Conservation (phyloP, 35 echinoderm and acorn worm species). For the Apostichopus japonicus region DNA sequence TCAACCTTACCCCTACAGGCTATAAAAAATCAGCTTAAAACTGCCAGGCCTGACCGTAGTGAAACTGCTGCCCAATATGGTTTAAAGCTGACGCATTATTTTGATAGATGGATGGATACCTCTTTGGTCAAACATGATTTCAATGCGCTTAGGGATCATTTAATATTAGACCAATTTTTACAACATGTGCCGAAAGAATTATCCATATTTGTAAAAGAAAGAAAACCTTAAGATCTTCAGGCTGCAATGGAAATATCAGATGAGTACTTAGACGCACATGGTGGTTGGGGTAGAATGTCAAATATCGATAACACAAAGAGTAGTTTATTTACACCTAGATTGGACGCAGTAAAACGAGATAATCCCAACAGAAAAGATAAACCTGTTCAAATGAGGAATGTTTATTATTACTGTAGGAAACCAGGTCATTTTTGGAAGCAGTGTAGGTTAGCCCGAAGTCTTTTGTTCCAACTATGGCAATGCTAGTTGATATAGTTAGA, state of each 20-base stretch:
- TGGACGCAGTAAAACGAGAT: too few species aligned
- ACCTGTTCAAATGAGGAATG: too few species aligned
- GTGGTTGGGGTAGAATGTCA: not conserved
- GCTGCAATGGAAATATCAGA: slow-evolving; percentile 49
- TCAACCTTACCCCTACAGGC: not conserved
- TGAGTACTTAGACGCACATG: slow-evolving; percentile 56
- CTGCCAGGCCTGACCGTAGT: slow-evolving; percentile 8
- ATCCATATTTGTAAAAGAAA: slow-evolving; percentile 63
- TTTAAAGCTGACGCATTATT: slow-evolving; percentile 23
- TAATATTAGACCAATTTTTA: slow-evolving; percentile 69
- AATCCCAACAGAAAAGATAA: too few species aligned
- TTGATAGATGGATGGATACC: slow-evolving; percentile 47
- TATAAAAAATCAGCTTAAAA: not conserved
- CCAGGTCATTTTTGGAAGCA: slow-evolving; percentile 8
- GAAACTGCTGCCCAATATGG: slow-evolving; percentile 55
- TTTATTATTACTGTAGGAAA: slow-evolving; percentile 22
- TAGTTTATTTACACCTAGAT: too few species aligned
- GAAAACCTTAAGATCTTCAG: slow-evolving; percentile 9
- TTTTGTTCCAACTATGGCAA: slow-evolving; percentile 15
- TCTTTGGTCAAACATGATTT: slow-evolving; percentile 6
- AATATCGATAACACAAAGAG: too few species aligned
- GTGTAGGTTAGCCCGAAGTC: slow-evolving; percentile 30
- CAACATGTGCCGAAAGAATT: slow-evolving; percentile 20
- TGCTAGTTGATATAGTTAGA: not conserved
- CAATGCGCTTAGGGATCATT: slow-evolving; percentile 41